phyloP scores from a whole-genome alignment of 2,888 invertebrate genomes.

The Leucozona laternaria region DNA sequence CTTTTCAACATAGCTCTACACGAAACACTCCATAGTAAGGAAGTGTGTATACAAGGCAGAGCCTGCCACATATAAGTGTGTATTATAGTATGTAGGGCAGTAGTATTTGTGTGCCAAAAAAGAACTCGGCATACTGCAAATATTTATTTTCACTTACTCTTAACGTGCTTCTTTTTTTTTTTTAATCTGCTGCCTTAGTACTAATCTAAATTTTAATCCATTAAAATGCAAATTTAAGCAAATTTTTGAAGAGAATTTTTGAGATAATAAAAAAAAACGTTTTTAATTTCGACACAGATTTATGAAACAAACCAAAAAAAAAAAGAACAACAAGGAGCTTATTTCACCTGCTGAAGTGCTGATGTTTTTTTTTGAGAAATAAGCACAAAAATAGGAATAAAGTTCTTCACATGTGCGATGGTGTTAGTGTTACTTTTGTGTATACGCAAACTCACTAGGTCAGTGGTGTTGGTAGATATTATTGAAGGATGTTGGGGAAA shows the following conservation, averaged over 20 bases:
- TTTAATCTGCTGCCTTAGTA: constrained; percentile 20
- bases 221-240: constrained; percentile 48
- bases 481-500: constrained; percentile 54
- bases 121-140: constrained; percentile 37
- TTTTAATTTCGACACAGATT: constrained; percentile 11
- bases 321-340: constrained; percentile 8
- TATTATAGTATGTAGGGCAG: neutral
- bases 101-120: constrained; percentile 40
- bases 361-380: constrained; percentile 32
- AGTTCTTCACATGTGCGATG: constrained; percentile 38
- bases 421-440: constrained; percentile 65
- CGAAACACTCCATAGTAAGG: constrained; percentile 43
- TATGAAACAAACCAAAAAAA: neutral
- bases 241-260: constrained; percentile 15
- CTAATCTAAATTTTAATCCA: constrained; percentile 41
- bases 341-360: constrained; percentile 43
- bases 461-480: constrained; percentile 16
- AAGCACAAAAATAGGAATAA: constrained; percentile 41
- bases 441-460: constrained; percentile 66
- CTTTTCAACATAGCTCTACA: constrained; percentile 57
- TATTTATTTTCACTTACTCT: constrained; percentile 46
- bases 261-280: constrained; percentile 34
- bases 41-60: constrained; percentile 32
- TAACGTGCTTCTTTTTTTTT: constrained; percentile 1
- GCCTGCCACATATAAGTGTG: neutral